phyloP scores from a whole-genome alignment of 2,888 invertebrate genomes.

The Julus scandinavius region DNA sequence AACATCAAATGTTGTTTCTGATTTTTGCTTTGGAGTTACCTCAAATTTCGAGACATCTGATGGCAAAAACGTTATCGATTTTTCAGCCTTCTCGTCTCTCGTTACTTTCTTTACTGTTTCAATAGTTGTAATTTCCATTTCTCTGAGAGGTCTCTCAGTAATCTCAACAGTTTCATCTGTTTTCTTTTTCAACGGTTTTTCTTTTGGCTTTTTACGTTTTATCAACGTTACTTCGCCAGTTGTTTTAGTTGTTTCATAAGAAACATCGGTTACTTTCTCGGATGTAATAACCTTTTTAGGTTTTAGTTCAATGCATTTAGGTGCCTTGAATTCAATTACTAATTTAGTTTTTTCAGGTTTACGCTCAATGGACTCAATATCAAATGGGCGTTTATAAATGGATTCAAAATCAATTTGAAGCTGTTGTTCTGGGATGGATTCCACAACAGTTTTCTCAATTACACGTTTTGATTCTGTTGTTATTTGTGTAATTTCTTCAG shows the following conservation, averaged over 20 bases:
- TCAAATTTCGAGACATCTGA: constrained; percentile 14
- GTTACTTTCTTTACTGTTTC: constrained; percentile 11
- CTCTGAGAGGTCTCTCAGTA: neutral
- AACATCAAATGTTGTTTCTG: neutral
- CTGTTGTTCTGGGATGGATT: constrained; percentile 1
- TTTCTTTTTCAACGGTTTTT: neutral
- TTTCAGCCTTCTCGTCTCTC: neutral
- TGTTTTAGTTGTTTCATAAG: neutral
- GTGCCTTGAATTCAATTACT: constrained; percentile 45
- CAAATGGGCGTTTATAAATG: constrained; percentile 48
- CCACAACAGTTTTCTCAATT: constrained; percentile 19
- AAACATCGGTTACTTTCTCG: neutral
- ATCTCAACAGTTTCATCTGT: constrained; percentile 31
- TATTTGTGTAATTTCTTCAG: constrained; percentile 49
- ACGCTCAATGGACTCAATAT: constrained; percentile 28
- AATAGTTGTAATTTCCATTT: constrained; percentile 14
- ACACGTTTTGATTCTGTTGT: constrained; percentile 41
- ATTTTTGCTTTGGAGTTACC: neutral
- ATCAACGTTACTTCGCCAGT: neutral
- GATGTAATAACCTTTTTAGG: constrained; percentile 46
- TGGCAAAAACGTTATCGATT: neutral
- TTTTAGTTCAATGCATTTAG: constrained; percentile 45
- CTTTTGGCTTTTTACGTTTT: constrained; percentile 47
- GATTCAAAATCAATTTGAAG: constrained; percentile 51
- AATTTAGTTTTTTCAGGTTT: constrained; percentile 47